Evolutionary conservation across 2,797 vertebrate species (phyloP).

Genomic region (Amazona finschi): DNA sequence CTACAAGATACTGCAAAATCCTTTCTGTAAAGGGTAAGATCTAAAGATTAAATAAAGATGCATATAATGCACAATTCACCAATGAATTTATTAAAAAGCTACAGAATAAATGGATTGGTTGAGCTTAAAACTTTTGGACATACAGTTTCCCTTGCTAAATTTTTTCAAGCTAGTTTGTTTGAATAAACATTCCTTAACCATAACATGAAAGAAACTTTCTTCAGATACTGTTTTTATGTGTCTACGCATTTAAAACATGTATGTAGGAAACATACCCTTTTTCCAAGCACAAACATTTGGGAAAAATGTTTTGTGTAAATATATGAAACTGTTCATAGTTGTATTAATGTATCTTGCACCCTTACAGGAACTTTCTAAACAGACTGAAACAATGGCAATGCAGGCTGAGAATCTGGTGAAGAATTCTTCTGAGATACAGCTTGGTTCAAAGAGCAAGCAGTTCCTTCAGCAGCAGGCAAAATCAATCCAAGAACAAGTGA

Average conservation of each 20-base stretch:
- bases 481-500: conserved; percentile 86
- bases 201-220: background rate
- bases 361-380: conserved; percentile 82
- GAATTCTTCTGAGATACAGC: conserved; percentile 89
- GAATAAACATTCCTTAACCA: background rate
- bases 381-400: conserved; percentile 81
- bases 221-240: background rate
- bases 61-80: background rate
- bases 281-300: background rate
- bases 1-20: background rate
- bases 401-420: conserved; percentile 87
- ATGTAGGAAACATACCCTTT: background rate
- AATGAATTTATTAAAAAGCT: background rate
- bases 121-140: background rate
- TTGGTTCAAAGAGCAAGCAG: conserved; percentile 87
- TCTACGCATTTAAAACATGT: background rate
- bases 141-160: background rate
- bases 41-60: background rate
- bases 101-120: background rate
- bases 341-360: background rate
- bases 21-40: background rate
- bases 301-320: background rate
- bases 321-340: background rate
- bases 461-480: conserved; percentile 84
- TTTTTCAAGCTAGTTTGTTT: background rate